Conservation (phyloP, 2,888 invertebrate species). For the Steinernema carpocapsae region DNA sequence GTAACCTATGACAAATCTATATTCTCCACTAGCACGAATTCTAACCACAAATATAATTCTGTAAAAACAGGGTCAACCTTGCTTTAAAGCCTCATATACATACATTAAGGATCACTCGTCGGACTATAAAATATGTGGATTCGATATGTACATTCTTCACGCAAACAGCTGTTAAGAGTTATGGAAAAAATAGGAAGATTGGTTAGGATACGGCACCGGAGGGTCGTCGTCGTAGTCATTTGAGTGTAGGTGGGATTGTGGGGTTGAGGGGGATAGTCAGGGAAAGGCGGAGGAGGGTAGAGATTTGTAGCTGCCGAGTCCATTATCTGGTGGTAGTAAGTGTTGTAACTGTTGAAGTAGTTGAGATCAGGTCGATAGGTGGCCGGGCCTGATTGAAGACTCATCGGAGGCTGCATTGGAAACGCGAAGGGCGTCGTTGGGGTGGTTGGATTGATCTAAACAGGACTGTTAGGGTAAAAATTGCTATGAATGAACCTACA, state of each 20-base stretch:
- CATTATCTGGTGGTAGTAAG: constrained; percentile 13
- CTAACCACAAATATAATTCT: too few species aligned
- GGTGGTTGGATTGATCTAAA: constrained; percentile 19
- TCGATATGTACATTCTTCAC: neutral
- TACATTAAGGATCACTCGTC: neutral
- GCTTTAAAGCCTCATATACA: constrained; percentile 14
- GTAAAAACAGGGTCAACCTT: too few species aligned
- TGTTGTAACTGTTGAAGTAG: constrained; percentile 20
- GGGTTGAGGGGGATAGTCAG: neutral
- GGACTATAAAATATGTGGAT: neutral
- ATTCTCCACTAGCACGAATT: too few species aligned
- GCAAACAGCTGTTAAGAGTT: neutral
- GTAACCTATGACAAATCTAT: too few species aligned
- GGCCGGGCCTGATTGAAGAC: neutral
- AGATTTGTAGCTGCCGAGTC: constrained; percentile 19
- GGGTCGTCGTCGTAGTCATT: constrained; percentile 22
- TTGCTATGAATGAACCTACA: neutral
- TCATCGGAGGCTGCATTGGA: constrained; percentile 2
- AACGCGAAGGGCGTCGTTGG: constrained; percentile 24
- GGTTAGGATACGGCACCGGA: neutral
- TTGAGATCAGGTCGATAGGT: neutral
- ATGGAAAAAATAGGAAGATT: constrained; percentile 25
- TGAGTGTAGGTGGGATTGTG: constrained; percentile 1
- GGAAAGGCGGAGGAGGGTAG: constrained; percentile 20
- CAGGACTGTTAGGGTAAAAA: neutral